Evolutionary conservation across 2,888 invertebrate species (phyloP), one percentile per base, ranked within the genome.

Genomic region (Aphodius granarius): DNA sequence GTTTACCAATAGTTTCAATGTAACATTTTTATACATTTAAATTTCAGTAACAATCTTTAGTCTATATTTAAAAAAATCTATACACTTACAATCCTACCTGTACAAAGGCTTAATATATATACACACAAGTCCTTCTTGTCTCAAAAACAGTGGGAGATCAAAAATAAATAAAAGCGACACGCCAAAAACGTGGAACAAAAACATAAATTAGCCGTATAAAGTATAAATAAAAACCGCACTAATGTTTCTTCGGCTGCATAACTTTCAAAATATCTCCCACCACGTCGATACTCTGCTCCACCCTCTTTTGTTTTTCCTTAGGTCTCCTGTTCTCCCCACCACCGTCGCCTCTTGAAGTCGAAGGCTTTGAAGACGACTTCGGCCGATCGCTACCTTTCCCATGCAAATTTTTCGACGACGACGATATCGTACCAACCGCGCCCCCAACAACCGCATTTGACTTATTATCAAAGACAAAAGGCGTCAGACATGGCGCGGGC

Each of bases 181-280:
- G 9, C n/a, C 63, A 62, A 62, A 62, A 62, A 62, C n/a, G n/a
- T n/a, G n/a, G n/a, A n/a, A n/a, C n/a, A n/a, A 13, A 43, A 43
- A 43, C 20, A 66, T 66, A 66, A 66, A 66, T 16, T 66, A 66
- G 17, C 66, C 21, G 68, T n/a, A 68, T 68, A 68, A 68, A 20
- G 6, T 17, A 16, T 20, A 66, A 13, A 19, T 13, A 5, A 66
- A 17, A n/a, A 16, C 66, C 66, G 66, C 73, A 75, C 73, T 76
- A 77, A 73, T 77, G 75, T 75, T 75, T 75, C 78, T 83, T 83
- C 76, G 84, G 85, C 77, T 85, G 85, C 87, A 87, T 87, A 78
- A 85, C 83, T 79, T 86, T 86, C 70, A 87, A 79, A 75, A 87
- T 87, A 82, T 87, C 86, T 68, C 87, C 87, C 66, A 87, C 82